Conservation (phyloP, 2,888 invertebrate genomes). For the Itoplectis maculator region DNA sequence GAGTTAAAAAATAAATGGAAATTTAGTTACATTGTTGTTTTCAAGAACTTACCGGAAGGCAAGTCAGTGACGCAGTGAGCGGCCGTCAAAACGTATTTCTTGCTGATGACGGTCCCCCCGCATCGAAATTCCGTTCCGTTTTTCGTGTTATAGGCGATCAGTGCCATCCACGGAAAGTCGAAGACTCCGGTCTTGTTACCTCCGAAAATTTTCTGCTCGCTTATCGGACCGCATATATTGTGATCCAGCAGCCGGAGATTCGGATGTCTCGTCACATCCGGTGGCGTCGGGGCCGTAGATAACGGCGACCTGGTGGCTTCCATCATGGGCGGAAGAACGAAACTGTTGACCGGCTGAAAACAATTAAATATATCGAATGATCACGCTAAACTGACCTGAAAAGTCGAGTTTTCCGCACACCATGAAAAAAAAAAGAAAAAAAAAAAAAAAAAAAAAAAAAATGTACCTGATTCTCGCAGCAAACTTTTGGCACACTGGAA, state of each 20-base stretch:
- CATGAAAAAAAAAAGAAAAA: no score
- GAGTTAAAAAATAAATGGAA: neutral
- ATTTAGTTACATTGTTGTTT: conserved; percentile 13
- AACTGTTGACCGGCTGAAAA: neutral
- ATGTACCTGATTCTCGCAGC: conserved; percentile 78
- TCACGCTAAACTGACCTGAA: no score
- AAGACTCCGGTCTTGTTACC: conserved; percentile 87
- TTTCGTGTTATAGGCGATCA: conserved; percentile 87
- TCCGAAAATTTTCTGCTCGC: conserved; percentile 86
- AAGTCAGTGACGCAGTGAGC: conserved; percentile 86
- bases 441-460: no score
- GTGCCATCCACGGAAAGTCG: conserved; percentile 92
- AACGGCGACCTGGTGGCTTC: neutral
- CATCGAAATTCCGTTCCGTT: conserved; percentile 75
- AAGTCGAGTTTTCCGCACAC: no score
- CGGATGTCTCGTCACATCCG: conserved; percentile 83
- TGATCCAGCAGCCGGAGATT: conserved; percentile 83
- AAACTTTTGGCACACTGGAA: conserved; percentile 81
- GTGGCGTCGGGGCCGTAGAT: conserved; percentile 68
- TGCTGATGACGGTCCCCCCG: conserved; percentile 86
- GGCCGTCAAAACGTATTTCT: conserved; percentile 86
- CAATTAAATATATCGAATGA: neutral
- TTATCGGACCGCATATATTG: conserved; percentile 86
- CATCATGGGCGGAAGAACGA: neutral
- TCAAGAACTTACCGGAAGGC: conserved; percentile 71